Evolutionary conservation across 2,113 vertebrate genomes (phyloP).

Genomic region (Genyomyrus donnyi): DNA sequence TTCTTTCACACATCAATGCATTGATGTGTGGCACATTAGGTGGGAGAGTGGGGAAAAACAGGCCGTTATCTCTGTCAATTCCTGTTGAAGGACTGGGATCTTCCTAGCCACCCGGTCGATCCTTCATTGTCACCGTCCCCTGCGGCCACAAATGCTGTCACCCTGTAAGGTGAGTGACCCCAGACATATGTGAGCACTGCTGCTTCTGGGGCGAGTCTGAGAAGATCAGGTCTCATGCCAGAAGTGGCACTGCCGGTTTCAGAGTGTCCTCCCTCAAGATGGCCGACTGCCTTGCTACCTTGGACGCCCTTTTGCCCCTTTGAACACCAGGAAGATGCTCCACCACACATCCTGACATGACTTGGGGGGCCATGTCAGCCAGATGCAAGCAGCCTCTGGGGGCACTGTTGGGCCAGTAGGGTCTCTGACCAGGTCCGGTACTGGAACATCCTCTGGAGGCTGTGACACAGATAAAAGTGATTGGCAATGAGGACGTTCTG

Average conservation of each 20-base stretch:
- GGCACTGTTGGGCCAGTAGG: background rate
- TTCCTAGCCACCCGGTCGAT: background rate
- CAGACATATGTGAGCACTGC: background rate
- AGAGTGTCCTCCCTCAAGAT: background rate
- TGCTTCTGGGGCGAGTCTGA: background rate
- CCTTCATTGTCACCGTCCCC: background rate
- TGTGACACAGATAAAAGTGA: background rate
- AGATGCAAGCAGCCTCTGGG: background rate
- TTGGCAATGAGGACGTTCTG: background rate
- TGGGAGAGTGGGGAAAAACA: background rate
- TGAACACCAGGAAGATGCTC: background rate
- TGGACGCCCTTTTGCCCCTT: background rate
- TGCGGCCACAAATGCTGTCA: background rate
- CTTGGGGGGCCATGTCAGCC: background rate
- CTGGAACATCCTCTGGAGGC: background rate
- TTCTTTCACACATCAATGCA: background rate
- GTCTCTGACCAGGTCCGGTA: background rate
- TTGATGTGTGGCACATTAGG: background rate
- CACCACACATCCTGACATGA: background rate
- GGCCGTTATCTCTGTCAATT: background rate
- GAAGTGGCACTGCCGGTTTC: background rate
- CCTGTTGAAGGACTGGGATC: background rate
- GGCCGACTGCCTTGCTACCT: background rate
- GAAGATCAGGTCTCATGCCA: background rate
- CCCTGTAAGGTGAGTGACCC: background rate